Conservation (phyloP, 2,113 vertebrate species). For the Campylomormyrus numenius region DNA sequence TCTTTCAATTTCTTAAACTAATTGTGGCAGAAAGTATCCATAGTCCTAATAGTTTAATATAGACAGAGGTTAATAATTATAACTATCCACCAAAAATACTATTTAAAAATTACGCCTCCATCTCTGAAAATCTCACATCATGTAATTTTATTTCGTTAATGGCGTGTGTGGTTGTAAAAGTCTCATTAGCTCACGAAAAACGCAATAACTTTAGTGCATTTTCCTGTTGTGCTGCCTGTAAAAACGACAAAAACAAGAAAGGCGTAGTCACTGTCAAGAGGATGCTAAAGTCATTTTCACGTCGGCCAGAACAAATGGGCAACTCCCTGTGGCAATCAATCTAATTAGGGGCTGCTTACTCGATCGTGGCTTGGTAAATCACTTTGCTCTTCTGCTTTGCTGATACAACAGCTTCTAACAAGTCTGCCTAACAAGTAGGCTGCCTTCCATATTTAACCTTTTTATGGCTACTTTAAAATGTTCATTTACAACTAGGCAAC, state of each 20-base stretch:
- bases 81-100: not conserved
- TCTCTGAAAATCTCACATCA: not conserved
- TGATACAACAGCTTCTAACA: conserved; percentile 4
- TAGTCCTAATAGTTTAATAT: not conserved
- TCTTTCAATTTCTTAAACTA: not conserved
- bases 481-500: not conserved
- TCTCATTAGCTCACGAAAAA: not conserved
- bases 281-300: conserved; percentile 12
- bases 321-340: conserved; percentile 13
- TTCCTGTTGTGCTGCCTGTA: not conserved
- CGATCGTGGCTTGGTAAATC: conserved; percentile 2
- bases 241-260: conserved; percentile 2
- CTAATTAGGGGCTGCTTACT: conserved; percentile 13
- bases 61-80: not conserved
- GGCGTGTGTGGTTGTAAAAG: not conserved
- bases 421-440: not conserved
- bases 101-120: not conserved
- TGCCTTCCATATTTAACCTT: not conserved
- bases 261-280: not conserved
- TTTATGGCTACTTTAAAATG: not conserved
- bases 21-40: not conserved
- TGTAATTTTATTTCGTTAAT: not conserved
- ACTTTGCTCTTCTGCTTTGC: conserved; percentile 10
- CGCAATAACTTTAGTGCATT: not conserved
- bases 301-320: conserved; percentile 12